These are phyloP conservation scores for Sesamia nonagrioides DNA, from an alignment of 1,140 invertebrate genomes.

Conservation along the genomic window DNA sequence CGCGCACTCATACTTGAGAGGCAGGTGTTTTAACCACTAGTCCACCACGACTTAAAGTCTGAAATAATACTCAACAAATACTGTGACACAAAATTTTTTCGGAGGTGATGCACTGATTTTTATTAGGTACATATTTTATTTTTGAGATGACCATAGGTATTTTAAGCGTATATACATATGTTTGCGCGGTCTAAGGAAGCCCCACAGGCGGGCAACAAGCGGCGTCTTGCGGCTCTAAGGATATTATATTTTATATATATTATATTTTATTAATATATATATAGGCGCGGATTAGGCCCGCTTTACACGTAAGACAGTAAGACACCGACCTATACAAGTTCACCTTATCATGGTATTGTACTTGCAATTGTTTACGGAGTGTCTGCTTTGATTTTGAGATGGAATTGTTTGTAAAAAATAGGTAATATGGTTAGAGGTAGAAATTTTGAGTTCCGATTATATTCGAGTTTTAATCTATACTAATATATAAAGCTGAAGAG, in stretches of 20 bases:
- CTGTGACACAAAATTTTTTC: too few relatives aligned
- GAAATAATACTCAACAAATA: too few relatives aligned
- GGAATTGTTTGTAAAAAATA: not conserved
- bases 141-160: too few relatives aligned
- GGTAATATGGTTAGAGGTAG: not conserved
- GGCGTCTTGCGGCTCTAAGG: slow-evolving; percentile 72
- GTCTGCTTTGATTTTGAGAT: not conserved
- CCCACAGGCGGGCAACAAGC: slow-evolving; percentile 73
- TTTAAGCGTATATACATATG: not conserved
- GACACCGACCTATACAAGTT: slow-evolving; percentile 1
- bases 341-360: slow-evolving; percentile 18
- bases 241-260: too few relatives aligned
- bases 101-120: too few relatives aligned
- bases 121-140: too few relatives aligned
- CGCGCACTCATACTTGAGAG: too few relatives aligned
- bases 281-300: slow-evolving; percentile 75
- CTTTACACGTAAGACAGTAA: slow-evolving; percentile 58
- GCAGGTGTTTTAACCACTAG: too few relatives aligned
- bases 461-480: not conserved
- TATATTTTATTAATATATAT: too few relatives aligned
- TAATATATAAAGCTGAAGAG: too few relatives aligned
- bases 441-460: too few relatives aligned
- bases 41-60: too few relatives aligned
- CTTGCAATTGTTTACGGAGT: slow-evolving; percentile 5
- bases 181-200: slow-evolving; percentile 61